Percentiles rank a stretch among this genome's conserved stretches.
Evolutionary conservation across 2,113 vertebrate species (phyloP).

Genomic region (Ophthalmolycus amberensis): DNA sequence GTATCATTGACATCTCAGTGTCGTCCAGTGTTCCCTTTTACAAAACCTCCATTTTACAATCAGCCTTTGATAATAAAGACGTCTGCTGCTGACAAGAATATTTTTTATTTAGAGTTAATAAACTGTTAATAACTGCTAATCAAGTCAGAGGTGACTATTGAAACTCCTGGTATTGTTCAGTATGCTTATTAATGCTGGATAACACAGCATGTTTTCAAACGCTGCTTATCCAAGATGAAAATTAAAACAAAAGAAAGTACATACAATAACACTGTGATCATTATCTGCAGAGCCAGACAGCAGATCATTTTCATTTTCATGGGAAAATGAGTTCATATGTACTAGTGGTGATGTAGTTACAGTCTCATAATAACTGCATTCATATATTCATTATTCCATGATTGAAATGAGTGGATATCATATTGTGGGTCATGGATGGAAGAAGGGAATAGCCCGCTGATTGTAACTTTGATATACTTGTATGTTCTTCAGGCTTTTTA

Average conservation of each 20-base stretch:
- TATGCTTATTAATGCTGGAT: background rate
- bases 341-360: background rate
- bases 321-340: background rate
- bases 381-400: background rate
- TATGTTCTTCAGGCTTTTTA: background rate
- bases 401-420: background rate
- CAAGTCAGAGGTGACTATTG: background rate
- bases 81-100: background rate
- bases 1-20: background rate
- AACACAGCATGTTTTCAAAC: slow-evolving; percentile 31
- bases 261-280: background rate
- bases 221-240: slow-evolving; percentile 18
- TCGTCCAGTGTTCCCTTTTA: background rate
- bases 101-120: background rate
- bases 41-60: background rate
- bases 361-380: background rate
- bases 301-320: background rate
- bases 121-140: background rate
- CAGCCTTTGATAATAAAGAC: background rate
- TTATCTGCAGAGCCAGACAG: background rate
- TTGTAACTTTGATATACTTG: too few species aligned
- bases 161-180: background rate
- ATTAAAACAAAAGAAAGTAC: slow-evolving; percentile 15
- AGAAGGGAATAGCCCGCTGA: too few species aligned
- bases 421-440: background rate